phyloP scores from a whole-genome alignment of 2,113 vertebrate genomes.

The Nyctereutes procyonoides region DNA sequence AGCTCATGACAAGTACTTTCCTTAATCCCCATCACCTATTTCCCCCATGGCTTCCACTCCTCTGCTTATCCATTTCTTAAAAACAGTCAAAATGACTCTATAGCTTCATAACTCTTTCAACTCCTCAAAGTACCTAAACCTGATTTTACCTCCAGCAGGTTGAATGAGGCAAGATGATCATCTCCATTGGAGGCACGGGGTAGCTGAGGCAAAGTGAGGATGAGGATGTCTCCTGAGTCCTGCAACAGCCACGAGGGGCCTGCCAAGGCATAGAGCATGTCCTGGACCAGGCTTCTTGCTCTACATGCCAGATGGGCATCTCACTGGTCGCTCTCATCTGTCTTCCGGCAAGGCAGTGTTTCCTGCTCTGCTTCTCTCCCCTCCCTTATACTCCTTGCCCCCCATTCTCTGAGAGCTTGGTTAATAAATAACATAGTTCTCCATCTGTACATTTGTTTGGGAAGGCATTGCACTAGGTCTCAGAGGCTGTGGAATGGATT shows the following conservation, averaged over 20 bases:
- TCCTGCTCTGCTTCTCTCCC: not conserved
- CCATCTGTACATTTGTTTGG: not conserved
- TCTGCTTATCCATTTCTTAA: not conserved
- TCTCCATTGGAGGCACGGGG: rapidly evolving
- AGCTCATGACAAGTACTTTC: not conserved
- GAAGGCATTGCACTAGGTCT: not conserved
- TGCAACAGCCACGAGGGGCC: not conserved
- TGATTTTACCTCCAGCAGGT: not conserved
- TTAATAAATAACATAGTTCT: no score
- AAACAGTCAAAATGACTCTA: not conserved
- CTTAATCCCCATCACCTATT: not conserved
- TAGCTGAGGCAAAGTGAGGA: not conserved
- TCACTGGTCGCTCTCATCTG: not conserved
- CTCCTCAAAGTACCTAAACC: not conserved
- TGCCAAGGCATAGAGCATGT: rapidly evolving
- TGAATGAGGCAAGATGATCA: not conserved
- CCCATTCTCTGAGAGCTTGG: not conserved
- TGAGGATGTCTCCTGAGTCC: not conserved
- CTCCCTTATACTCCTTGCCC: not conserved
- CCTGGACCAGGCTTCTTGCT: not conserved
- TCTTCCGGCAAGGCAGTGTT: not conserved
- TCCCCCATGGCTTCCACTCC: not conserved
- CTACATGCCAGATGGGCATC: rapidly evolving
- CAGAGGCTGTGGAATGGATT: not conserved
- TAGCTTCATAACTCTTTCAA: not conserved